Conservation (phyloP, 1,140 invertebrate genomes). For the Trachelipus rathkii region DNA sequence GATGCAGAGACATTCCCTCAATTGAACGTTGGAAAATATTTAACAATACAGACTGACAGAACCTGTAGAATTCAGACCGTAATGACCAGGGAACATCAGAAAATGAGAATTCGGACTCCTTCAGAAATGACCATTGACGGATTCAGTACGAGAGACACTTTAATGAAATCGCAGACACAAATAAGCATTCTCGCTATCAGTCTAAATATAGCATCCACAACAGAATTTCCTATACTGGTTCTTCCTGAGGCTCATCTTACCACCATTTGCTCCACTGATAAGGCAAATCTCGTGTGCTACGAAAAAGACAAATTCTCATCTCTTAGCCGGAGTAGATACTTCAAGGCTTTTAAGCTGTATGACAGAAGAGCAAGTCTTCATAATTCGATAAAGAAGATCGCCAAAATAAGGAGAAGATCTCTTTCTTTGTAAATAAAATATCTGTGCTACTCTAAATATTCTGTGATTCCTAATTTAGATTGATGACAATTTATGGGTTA, state of each 20-base stretch:
- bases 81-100: not conserved
- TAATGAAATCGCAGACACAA: not conserved
- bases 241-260: not conserved
- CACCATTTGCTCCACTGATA: too few species aligned
- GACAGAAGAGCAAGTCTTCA: too few species aligned
- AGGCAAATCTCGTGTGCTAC: too few species aligned
- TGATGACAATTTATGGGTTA: too few species aligned
- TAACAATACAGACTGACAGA: not conserved
- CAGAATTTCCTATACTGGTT: not conserved
- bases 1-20: not conserved
- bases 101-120: not conserved
- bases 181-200: not conserved
- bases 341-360: too few species aligned
- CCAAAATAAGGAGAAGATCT: too few species aligned
- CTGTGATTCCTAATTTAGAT: too few species aligned
- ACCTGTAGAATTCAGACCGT: not conserved
- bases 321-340: too few species aligned
- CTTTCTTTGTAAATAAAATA: too few species aligned
- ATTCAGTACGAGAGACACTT: not conserved
- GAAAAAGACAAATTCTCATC: too few species aligned
- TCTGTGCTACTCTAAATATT: too few species aligned
- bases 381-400: too few species aligned
- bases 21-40: not conserved
- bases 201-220: not conserved
- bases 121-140: not conserved